Percentiles rank a stretch among this genome's conserved stretches.
phyloP scores from a whole-genome alignment of 2,888 invertebrate species.

The Oligia strigilis region DNA sequence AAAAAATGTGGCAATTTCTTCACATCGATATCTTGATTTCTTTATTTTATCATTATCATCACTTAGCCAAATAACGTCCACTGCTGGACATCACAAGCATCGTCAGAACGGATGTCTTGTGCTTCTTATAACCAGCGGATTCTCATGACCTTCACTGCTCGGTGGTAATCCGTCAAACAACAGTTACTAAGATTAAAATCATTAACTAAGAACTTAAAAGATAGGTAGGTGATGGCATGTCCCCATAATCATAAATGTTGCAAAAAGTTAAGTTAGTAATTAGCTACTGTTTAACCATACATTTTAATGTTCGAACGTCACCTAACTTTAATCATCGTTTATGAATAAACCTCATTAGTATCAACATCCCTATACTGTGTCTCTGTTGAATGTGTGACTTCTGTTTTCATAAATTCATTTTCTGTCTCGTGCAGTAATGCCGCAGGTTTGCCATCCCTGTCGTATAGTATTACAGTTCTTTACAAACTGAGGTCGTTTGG shows the following conservation, averaged over 20 bases:
- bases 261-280: too few species aligned
- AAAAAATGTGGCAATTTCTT: background rate
- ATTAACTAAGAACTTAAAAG: too few species aligned
- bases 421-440: background rate
- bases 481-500: slow-evolving; percentile 43
- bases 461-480: slow-evolving; percentile 25
- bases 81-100: background rate
- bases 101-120: background rate
- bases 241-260: too few species aligned
- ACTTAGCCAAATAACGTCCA: background rate
- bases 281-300: too few species aligned
- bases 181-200: background rate
- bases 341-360: too few species aligned
- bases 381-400: background rate
- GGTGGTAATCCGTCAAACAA: background rate
- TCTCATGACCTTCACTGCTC: background rate
- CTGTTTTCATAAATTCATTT: background rate
- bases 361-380: too few species aligned
- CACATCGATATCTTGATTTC: background rate
- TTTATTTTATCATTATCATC: background rate
- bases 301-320: too few species aligned
- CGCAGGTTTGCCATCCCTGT: background rate
- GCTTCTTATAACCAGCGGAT: background rate
- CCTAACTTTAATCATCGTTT: too few species aligned
- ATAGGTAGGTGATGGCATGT: too few species aligned